Conservation (phyloP, 2,888 invertebrate genomes). For the Antitype chi region DNA sequence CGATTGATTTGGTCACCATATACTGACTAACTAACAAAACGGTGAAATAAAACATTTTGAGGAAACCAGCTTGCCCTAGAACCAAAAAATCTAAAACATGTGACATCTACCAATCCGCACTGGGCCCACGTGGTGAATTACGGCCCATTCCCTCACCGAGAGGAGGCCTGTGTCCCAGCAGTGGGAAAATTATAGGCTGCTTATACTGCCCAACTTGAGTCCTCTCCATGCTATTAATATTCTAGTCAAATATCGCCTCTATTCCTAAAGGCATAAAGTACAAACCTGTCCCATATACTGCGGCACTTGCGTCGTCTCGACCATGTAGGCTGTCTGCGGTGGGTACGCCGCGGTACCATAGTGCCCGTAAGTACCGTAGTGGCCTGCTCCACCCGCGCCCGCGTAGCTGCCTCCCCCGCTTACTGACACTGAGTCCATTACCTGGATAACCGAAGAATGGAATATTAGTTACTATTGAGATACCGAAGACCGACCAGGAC, state of each 20-base stretch:
- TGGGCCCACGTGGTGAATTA: no score
- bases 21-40: background rate
- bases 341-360: conserved; percentile 87
- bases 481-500: background rate
- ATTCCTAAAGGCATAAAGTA: background rate
- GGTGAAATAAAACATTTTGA: no score
- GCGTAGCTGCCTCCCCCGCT: conserved; percentile 84
- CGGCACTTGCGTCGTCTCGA: conserved; percentile 85
- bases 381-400: conserved; percentile 81
- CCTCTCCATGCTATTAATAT: background rate
- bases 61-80: no score
- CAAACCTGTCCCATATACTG: conserved; percentile 88
- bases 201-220: background rate
- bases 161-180: no score
- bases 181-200: no score
- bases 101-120: no score
- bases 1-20: background rate
- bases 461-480: background rate
- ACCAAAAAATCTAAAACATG: no score
- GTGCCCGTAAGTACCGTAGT: conserved; percentile 88
- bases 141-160: no score
- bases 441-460: conserved; percentile 69
- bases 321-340: conserved; percentile 87
- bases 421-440: conserved; percentile 88
- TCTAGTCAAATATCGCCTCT: conserved; percentile 1